These are phyloP conservation scores for Aphidoletes aphidimyza DNA, from an alignment of 2,888 invertebrate species.

Conservation along the genomic window DNA sequence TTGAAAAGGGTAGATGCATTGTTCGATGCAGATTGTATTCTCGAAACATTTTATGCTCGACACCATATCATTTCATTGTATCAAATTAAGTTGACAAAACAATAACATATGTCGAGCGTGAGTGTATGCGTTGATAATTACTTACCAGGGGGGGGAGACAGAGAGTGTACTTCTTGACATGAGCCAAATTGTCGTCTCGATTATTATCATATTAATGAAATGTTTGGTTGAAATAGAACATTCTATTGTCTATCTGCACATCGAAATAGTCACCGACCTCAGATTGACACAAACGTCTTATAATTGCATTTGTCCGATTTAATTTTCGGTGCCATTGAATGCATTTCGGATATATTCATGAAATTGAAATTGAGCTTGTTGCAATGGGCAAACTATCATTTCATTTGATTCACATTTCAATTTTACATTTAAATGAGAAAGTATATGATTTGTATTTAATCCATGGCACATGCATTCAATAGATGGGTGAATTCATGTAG, in stretches of 20 bases:
- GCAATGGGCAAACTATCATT: neutral
- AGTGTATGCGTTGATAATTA: too few species aligned
- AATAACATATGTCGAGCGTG: too few species aligned
- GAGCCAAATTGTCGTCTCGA: neutral
- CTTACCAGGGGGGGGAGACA: too few species aligned
- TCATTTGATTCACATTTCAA: neutral
- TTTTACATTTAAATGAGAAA: slow-evolving; percentile 38
- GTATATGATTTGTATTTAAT: neutral
- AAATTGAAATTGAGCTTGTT: neutral
- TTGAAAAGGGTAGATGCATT: neutral
- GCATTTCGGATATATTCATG: neutral
- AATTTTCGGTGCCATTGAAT: neutral
- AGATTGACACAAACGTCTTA: neutral
- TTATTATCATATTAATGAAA: slow-evolving; percentile 9
- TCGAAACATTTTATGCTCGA: neutral
- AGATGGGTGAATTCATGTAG: neutral
- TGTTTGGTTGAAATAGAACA: too few species aligned
- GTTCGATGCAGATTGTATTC: too few species aligned
- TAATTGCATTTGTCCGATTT: slow-evolving; percentile 25
- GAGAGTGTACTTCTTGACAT: neutral
- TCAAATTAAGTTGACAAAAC: too few species aligned
- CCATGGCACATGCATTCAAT: neutral
- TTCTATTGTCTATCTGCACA: too few species aligned
- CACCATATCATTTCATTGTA: too few species aligned
- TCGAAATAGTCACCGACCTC: neutral